Base-by-base conservation (phyloP, 2,113 vertebrate genomes). In the Hyaena hyaena region DNA sequence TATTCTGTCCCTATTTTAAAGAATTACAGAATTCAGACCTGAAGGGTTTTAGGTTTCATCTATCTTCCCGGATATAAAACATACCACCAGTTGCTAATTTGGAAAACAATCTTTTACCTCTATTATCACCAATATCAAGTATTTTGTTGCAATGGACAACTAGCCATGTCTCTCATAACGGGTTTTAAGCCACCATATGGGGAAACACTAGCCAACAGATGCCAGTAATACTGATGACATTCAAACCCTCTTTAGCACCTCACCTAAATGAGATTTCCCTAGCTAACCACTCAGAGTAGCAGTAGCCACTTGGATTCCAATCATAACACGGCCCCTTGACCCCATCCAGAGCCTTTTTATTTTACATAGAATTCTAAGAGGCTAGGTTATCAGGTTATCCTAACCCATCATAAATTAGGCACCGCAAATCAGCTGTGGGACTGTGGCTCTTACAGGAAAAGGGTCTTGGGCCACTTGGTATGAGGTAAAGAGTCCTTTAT, bases 391-490 rank as follows among this genome's bases (percentile, higher is more conserved):
- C 43, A 86, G 45, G 16, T 83, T 90, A 73, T 74, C 17, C 50
- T 43, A 96, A 88, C 23, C 43, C 33, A 81, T 23, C 93, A 68
- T 53, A 90, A 94, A 90, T 76, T 74, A 93, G 65, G 93, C 96
- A 96, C 58, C 24, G 95, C 71, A 82, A 77, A 53, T 93, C 58
- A 17, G 11, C 95, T 53, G 11, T 58, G 10, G 14, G 23, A 66
- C 33, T 85, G 86, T 4, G 35, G 77, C 43, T 95, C 50, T 81
- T 63, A 88, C 0, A 65, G 11, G 16, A 91, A 74, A 92, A 90
- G 26, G 50, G 50, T 58, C n/a, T 63, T 50, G 21, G 33, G 74
- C 19, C 28, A 87, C 9, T 33, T 79, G n/a, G 11, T 63, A 69
- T 19, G 35, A 83, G 50, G 35, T 63, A 97, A 89, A 93, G 19